Conservation (phyloP, 2,888 invertebrate species). For the Latheticus oryzae region DNA sequence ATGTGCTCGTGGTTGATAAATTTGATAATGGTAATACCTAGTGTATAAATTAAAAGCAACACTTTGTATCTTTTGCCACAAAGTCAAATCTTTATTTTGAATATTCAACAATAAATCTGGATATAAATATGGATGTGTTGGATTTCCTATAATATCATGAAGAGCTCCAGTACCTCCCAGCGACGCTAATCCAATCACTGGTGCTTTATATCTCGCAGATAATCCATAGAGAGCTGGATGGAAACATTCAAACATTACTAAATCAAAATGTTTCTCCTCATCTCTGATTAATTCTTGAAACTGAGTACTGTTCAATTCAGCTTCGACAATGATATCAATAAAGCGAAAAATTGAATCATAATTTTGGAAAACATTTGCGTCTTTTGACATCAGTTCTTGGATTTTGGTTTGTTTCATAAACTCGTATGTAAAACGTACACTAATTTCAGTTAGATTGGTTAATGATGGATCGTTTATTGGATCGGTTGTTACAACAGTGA, state of each 20-base stretch:
- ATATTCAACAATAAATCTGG: slow-evolving; percentile 35
- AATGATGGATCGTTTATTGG: slow-evolving; percentile 55
- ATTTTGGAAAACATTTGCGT: slow-evolving; percentile 1
- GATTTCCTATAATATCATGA: slow-evolving; percentile 40
- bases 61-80: slow-evolving; percentile 40
- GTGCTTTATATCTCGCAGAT: slow-evolving; percentile 37
- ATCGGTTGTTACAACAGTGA: slow-evolving; percentile 56
- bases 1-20: slow-evolving; percentile 50
- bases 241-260: slow-evolving; percentile 36
- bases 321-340: slow-evolving; percentile 33
- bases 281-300: slow-evolving; percentile 25
- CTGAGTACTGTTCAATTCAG: slow-evolving; percentile 32
- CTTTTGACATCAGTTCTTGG: slow-evolving; percentile 15
- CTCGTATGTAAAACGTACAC: slow-evolving; percentile 49
- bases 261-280: slow-evolving; percentile 31
- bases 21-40: slow-evolving; percentile 38
- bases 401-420: slow-evolving; percentile 12
- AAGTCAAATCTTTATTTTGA: slow-evolving; percentile 6
- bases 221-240: slow-evolving; percentile 39
- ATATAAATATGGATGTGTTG: slow-evolving; percentile 41
- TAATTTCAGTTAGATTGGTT: slow-evolving; percentile 58
- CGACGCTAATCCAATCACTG: slow-evolving; percentile 38
- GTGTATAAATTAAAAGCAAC: slow-evolving; percentile 24
- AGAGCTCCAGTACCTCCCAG: slow-evolving; percentile 11
- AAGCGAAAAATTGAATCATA: neutral